Percentiles rank a stretch among this genome's conserved stretches.
Evolutionary conservation across 2,888 invertebrate species (phyloP).

Genomic region (Lochmaea crataegi): DNA sequence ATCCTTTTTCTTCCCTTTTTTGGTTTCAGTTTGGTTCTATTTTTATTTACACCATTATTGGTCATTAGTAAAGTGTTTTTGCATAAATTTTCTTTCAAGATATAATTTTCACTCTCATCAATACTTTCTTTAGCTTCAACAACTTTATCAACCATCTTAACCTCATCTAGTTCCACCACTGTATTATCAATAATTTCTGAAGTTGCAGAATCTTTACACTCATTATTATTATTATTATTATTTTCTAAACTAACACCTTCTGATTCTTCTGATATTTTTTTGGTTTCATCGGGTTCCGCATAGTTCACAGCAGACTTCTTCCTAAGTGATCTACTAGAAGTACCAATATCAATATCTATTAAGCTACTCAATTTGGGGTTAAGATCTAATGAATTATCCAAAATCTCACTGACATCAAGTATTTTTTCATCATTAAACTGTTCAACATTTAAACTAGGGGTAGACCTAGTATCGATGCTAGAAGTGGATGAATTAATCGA

Average conservation of each 20-base stretch:
- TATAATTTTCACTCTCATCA: slow-evolving; percentile 14
- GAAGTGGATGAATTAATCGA: slow-evolving; percentile 1
- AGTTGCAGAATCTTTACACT: neutral
- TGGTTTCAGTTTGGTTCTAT: slow-evolving; percentile 19
- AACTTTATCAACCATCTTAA: neutral
- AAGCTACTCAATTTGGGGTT: too few relatives aligned
- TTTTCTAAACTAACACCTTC: neutral
- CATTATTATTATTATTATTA: neutral
- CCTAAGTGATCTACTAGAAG: slow-evolving; percentile 23
- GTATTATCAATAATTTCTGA: neutral
- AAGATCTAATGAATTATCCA: neutral
- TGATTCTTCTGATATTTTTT: neutral
- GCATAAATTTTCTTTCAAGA: slow-evolving; percentile 29
- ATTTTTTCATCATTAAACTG: neutral
- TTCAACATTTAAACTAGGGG: neutral
- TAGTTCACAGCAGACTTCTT: slow-evolving; percentile 32
- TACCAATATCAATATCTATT: neutral
- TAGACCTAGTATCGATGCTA: neutral
- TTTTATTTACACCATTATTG: slow-evolving; percentile 16
- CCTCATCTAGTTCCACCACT: too few relatives aligned
- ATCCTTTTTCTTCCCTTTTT: slow-evolving; percentile 22
- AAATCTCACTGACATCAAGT: neutral
- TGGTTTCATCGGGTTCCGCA: slow-evolving; percentile 31
- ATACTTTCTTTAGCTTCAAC: neutral
- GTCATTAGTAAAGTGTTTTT: slow-evolving; percentile 18